Conservation (phyloP, 2,797 vertebrate species). For the Paedocypris micromegethes region DNA sequence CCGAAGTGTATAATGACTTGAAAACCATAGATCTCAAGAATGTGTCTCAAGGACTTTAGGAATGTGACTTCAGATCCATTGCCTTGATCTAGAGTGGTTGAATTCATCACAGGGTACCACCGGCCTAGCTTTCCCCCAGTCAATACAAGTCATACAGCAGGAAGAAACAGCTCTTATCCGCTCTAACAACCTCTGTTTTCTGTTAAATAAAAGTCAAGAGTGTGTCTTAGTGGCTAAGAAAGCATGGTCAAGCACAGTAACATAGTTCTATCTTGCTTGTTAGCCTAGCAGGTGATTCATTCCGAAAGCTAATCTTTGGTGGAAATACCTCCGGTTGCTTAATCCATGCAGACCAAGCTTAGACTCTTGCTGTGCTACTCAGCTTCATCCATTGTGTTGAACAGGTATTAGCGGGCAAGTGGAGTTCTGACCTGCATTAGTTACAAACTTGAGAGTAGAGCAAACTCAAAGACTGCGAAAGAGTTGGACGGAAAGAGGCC, state of each 20-base stretch:
- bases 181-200: constrained; percentile 5
- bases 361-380: constrained; percentile 59
- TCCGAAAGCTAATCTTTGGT: constrained; percentile 67
- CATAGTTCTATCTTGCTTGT: constrained; percentile 65
- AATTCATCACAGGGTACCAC: constrained; percentile 35
- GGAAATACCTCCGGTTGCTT: constrained; percentile 67
- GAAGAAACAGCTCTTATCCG: constrained; percentile 25
- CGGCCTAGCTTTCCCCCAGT: constrained; percentile 24
- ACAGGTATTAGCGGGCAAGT: constrained; percentile 69
- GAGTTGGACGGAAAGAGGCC: constrained; percentile 20
- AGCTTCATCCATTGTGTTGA: constrained; percentile 60
- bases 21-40: constrained; percentile 26
- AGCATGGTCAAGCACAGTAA: constrained; percentile 50
- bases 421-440: constrained; percentile 53
- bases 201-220: constrained; percentile 40
- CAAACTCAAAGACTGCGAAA: constrained; percentile 38
- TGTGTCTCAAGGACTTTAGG: constrained; percentile 35
- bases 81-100: constrained; percentile 43
- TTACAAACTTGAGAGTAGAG: constrained; percentile 37
- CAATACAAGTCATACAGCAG: constrained; percentile 27
- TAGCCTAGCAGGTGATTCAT: constrained; percentile 73
- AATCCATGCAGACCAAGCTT: constrained; percentile 68
- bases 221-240: constrained; percentile 37
- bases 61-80: constrained; percentile 39
- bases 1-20: too few relatives aligned